Evolutionary conservation across 92 coral and sea anemone genomes (phyloP).

Genomic region (Palythoa caribaeorum): DNA sequence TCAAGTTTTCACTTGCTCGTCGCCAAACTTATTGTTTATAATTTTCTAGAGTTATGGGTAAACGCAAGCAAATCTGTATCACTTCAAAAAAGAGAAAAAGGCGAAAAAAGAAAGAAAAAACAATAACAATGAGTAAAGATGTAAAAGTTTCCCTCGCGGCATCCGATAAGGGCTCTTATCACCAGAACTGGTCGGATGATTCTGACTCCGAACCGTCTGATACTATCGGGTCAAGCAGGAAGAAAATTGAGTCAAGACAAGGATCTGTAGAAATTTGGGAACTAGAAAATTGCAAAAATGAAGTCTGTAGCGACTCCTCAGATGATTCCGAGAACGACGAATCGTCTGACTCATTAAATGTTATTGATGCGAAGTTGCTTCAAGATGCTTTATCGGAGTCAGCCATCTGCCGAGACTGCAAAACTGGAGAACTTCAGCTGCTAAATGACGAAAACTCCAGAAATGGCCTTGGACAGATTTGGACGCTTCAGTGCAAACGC

Average conservation of each 20-base stretch:
- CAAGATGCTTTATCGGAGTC: conserved; percentile 34
- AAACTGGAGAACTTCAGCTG: conserved; percentile 43
- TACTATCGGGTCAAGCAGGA: conserved; percentile 29
- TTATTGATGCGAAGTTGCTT: conserved; percentile 36
- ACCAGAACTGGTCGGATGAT: not conserved
- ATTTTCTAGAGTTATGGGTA: not conserved
- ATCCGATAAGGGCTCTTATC: conserved; percentile 9
- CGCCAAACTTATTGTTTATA: not conserved
- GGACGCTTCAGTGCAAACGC: conserved; percentile 43
- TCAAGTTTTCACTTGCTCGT: not conserved
- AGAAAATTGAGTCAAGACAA: not conserved
- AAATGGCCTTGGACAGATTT: conserved; percentile 47
- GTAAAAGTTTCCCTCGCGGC: not conserved
- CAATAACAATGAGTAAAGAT: not conserved
- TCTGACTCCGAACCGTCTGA: not conserved
- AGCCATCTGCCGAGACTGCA: conserved; percentile 49
- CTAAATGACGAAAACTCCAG: conserved; percentile 32
- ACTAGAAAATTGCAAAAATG: not conserved
- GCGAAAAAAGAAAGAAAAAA: not conserved
- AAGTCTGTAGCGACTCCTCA: conserved; percentile 10
- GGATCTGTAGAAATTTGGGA: conserved; percentile 16
- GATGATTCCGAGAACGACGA: not conserved
- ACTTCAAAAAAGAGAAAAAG: not conserved
- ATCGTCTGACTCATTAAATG: conserved; percentile 5
- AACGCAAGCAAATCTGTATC: not conserved